Base-by-base conservation (phyloP, 2,797 vertebrate genomes). In the Sciaenops ocellatus region DNA sequence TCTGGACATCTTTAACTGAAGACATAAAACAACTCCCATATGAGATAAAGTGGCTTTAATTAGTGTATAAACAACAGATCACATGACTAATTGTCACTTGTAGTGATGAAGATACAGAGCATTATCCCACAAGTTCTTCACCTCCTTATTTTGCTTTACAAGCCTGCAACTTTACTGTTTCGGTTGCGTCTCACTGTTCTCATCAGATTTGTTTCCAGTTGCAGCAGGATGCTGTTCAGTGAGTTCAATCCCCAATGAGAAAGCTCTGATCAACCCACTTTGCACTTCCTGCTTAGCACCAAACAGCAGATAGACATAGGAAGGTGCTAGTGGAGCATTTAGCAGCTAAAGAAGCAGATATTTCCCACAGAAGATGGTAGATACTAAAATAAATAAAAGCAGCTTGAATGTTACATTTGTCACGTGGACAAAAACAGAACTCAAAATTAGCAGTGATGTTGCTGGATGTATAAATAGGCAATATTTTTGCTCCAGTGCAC, bases 371-470 rank as follows among this genome's bases (percentile, higher is more conserved):
- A 30, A 42, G 3, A 34, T 28, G 24, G 26, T 26, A 10, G 56
- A 51, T n/a, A 65, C 41, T 51, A 67, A 73, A 73, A 44, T 20
- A 38, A 26, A 69, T 20, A 51, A 61, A 51, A 57, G 9, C 18
- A 38, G 15, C 22, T 17, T 30, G 3, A 56, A 42, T 17, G 11
- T 42, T 42, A 18, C 10, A n/a, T 48, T 41, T n/a, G 22, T 48
- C 18, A 42, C 15, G 18, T 22, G 44, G 51, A 6, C 18, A 22
- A 22, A 44, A 20, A 20, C 28, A 57, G 47, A 22, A 42, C 46
- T 52, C 3, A 8, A 28, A 42, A 57, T 63, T 0, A 59, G 66
- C 34, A 5, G 26, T 20, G 44, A 60, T 22, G 22, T 51, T 24
- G 46, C 12, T 16, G 17, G 26, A 22, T 24, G 15, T 73, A 4